Conservation (phyloP, 2,113 vertebrate species). For the Pangasianodon hypophthalmus region DNA sequence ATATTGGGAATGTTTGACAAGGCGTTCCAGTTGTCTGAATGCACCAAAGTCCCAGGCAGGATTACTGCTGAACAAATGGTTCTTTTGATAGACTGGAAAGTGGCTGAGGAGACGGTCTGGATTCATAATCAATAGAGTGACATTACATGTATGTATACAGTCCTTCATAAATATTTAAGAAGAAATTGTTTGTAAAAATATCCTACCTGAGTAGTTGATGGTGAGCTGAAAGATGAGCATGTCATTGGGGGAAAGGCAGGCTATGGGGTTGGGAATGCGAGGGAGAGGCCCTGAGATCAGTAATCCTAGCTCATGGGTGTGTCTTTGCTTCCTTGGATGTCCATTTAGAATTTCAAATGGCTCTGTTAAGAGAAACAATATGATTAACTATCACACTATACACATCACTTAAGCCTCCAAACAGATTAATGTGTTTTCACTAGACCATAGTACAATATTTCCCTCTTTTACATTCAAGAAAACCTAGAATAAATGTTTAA, state of each 20-base stretch:
- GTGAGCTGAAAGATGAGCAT: constrained; percentile 85
- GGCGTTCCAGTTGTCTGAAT: constrained; percentile 81
- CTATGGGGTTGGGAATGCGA: constrained; percentile 83
- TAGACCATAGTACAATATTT: neutral
- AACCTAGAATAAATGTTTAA: neutral
- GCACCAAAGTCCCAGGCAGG: constrained; percentile 88
- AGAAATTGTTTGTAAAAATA: neutral
- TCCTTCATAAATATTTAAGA: neutral
- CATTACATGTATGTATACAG: neutral
- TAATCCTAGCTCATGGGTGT: constrained; percentile 18
- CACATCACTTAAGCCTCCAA: neutral
- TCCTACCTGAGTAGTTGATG: constrained; percentile 78
- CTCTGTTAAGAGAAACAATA: constrained; percentile 51
- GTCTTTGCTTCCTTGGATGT: constrained; percentile 57
- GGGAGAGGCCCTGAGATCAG: constrained; percentile 54
- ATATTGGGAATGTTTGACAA: constrained; percentile 82
- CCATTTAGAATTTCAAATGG: constrained; percentile 54
- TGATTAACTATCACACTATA: neutral
- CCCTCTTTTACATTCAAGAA: neutral
- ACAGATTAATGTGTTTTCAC: neutral
- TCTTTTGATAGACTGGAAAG: constrained; percentile 88
- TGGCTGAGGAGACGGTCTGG: constrained; percentile 83
- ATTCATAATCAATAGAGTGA: constrained; percentile 27
- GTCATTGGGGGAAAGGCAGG: constrained; percentile 81
- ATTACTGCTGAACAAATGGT: constrained; percentile 90